These are phyloP conservation scores for Apostichopus japonicus DNA, from an alignment of 35 echinoderm and acorn worm genomes.

Conservation along the genomic window DNA sequence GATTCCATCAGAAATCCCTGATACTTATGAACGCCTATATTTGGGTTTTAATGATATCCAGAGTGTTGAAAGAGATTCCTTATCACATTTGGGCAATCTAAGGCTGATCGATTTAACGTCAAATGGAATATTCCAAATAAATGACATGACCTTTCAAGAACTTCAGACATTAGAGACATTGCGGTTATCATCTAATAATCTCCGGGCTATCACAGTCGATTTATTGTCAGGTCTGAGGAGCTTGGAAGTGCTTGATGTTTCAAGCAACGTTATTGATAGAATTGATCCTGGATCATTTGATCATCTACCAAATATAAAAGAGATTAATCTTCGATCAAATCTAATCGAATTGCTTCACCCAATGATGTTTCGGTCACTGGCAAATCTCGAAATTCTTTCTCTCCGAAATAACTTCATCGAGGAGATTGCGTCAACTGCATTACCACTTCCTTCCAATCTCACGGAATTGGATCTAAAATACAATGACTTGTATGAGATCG, in stretches of 20 bases:
- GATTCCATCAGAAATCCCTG: constrained; percentile 8
- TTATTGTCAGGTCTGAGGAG: neutral
- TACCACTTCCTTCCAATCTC: constrained; percentile 19
- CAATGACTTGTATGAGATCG: neutral
- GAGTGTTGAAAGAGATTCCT: neutral
- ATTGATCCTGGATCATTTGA: constrained; percentile 11
- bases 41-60: constrained; percentile 15
- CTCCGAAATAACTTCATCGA: neutral
- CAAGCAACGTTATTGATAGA: constrained; percentile 31
- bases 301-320: neutral
- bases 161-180: neutral
- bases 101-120: neutral
- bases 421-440: neutral
- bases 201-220: neutral
- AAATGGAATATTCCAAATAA: constrained; percentile 11
- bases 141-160: neutral
- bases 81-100: neutral
- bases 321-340: neutral
- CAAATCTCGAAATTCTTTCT: constrained; percentile 9
- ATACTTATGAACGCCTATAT: neutral
- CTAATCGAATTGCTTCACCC: constrained; percentile 9
- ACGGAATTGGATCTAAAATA: neutral
- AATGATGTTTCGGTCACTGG: constrained; percentile 12
- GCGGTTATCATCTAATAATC: neutral
- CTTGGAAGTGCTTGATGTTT: constrained; percentile 12